A percentile compares a stretch with the other conserved stretches of the same genome.
These are phyloP conservation scores for Electrophaes corylata DNA, from an alignment of 2,888 invertebrate genomes.

Conservation along the genomic window DNA sequence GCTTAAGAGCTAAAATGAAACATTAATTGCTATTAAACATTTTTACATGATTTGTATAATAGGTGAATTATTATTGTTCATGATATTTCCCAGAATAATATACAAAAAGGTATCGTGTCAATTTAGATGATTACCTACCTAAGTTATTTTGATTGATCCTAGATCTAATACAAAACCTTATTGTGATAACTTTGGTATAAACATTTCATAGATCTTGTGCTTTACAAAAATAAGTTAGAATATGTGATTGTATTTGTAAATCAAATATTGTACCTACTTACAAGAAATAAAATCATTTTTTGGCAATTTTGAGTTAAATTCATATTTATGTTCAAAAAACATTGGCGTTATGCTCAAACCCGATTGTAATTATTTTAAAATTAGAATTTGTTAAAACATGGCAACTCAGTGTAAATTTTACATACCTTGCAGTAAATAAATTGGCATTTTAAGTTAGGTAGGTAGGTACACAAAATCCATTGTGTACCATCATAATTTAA, in stretches of 20 bases:
- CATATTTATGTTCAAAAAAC: no score
- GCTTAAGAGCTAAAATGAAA: constrained; percentile 3
- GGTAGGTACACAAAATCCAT: no score
- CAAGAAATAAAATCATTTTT: not conserved
- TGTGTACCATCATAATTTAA: no score
- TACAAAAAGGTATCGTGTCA: constrained; percentile 12
- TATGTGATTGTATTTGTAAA: constrained; percentile 4
- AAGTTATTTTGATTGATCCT: constrained; percentile 28
- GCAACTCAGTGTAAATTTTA: no score
- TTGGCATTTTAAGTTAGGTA: no score
- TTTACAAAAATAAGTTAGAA: not conserved
- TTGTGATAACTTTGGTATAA: constrained; percentile 15
- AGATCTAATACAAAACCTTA: constrained; percentile 23
- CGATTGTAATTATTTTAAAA: no score
- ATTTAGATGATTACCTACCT: constrained; percentile 15
- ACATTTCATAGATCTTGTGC: constrained; percentile 7
- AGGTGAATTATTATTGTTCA: no score
- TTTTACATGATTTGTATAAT: no score
- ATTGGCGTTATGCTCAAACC: no score
- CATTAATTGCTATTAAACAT: not conserved
- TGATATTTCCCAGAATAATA: not conserved
- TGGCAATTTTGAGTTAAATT: no score
- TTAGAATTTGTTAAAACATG: no score
- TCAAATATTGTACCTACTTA: not conserved
- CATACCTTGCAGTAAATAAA: no score